Evolutionary conservation across 2,113 vertebrate species (phyloP).

Genomic region (Sphyrna mokarran): DNA sequence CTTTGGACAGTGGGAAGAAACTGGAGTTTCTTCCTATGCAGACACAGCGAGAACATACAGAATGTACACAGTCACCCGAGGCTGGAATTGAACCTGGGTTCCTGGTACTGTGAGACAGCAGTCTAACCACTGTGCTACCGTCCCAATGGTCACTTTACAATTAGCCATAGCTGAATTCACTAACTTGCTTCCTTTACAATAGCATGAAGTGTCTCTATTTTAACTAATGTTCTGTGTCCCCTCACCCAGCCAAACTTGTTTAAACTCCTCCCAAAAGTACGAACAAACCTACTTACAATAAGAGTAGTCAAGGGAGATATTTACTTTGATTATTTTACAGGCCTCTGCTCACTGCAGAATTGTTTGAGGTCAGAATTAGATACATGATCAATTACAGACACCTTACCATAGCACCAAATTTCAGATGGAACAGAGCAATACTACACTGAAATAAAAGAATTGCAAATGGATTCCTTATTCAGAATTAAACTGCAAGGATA

Average conservation of each 20-base stretch:
- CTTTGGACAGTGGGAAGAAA: too few species aligned
- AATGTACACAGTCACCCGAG: too few species aligned
- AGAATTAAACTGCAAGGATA: slow-evolving; percentile 65
- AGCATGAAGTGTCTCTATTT: too few species aligned
- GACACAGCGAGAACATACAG: too few species aligned
- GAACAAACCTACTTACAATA: not conserved
- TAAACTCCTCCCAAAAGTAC: too few species aligned
- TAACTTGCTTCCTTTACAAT: too few species aligned
- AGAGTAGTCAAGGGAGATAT: not conserved
- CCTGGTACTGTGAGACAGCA: too few species aligned
- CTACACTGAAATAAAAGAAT: not conserved
- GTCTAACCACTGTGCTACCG: not conserved
- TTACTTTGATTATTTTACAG: not conserved
- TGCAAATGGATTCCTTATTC: not conserved
- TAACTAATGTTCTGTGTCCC: too few species aligned
- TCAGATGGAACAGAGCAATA: not conserved
- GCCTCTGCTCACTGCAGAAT: not conserved
- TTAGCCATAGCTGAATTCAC: not conserved
- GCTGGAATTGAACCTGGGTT: too few species aligned
- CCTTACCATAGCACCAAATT: not conserved
- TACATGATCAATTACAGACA: not conserved
- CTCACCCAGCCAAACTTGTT: too few species aligned
- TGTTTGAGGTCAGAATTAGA: not conserved
- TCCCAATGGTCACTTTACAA: not conserved
- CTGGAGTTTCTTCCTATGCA: too few species aligned